Evolutionary conservation across 2,888 invertebrate genomes (phyloP), one percentile per base, ranked within the genome.

Genomic region (Rhagonycha fulva): DNA sequence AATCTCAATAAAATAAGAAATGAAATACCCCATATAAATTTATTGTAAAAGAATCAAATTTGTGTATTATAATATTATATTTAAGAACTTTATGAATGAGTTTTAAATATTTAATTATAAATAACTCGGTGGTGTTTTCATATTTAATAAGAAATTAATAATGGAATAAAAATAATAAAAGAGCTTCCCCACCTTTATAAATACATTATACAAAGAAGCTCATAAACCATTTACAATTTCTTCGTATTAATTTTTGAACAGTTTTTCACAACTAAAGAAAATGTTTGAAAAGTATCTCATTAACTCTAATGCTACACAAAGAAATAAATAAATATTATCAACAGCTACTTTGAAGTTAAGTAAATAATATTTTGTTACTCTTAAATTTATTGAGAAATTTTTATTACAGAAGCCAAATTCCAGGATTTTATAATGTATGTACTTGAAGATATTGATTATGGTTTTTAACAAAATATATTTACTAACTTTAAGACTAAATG

Each of bases 1-100:
- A 75, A 75, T 71, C 71, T 75, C 19, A 62, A 71, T 71, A 68
- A 70, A 74, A 70, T 70, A 73, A 73, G 74, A 74, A 69, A 63
- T 70, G 63, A 19, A 69, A 10, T 66, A 70, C 23, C 28, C 66
- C 70, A 70, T 11, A 47, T n/a, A 19, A 19, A 19, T 19, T 19
- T 19, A 47, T 32, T 4, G 12, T n/a, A 32, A 32, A 32, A 1
- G 12, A n/a, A n/a, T n/a, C 5, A 47, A 47, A 47, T 47, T 47
- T 47, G 47, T 47, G 2, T n/a, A n/a, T n/a, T n/a, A n/a, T n/a
- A n/a, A n/a, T n/a, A n/a, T n/a, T n/a, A n/a, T n/a, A n/a, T 47
- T 47, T 12, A 4, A 47, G 12, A 47, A 47, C n/a, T 47, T 5
- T n/a, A 7, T 47, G n/a, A 47, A 0, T 14, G 47, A 61, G 30